Base-by-base conservation (phyloP, 1,140 invertebrate genomes). In the Sitobion miscanthi region DNA sequence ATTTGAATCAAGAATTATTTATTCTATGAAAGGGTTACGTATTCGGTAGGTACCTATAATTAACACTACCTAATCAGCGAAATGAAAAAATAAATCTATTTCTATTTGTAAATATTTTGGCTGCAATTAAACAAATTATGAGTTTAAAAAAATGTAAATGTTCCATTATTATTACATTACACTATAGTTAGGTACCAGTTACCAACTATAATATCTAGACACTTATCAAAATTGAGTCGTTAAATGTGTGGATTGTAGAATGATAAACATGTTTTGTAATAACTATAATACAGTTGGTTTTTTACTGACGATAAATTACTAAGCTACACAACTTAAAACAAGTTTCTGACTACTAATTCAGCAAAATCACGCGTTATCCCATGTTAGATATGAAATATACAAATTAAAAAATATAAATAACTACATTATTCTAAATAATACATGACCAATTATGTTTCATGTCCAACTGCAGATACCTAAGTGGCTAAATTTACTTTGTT, bases 221-320 rank as follows among this genome's bases (percentile, higher is more conserved):
- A n/a, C 23, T 77, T 77, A 77, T n/a, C n/a, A 77, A 77, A 77
- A 77, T 77, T 42, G 83, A 85, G 83, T 42, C 7, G 21, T 85
- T 85, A 42, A 42, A 85, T 85, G 38, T 42, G 23, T 85, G 21
- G n/a, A 85, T 9, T 77, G 62, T 62, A 14, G 62, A 85, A 82
- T 85, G 21, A 42, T 85, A 42, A 85, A 42, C 38, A 42, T 85
- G 42, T 25, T 85, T 85, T 85, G 42, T 25, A 85, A 45, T 54
- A 85, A 85, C 23, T 85, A 45, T 85, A 25, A 85, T 85, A 85
- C 4, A 83, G 8, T 82, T n/a, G 5, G 35, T 83, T 38, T 82
- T 9, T 83, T 83, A 83, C 35, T 38, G n/a, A 83, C 35, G 77
- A 85, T 85, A 85, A 42, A 85, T 85, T 85, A 85, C 42, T 83